Percentiles rank a stretch among this genome's conserved stretches.
Conservation (phyloP, 2,113 vertebrate species). For the Cervus canadensis region DNA sequence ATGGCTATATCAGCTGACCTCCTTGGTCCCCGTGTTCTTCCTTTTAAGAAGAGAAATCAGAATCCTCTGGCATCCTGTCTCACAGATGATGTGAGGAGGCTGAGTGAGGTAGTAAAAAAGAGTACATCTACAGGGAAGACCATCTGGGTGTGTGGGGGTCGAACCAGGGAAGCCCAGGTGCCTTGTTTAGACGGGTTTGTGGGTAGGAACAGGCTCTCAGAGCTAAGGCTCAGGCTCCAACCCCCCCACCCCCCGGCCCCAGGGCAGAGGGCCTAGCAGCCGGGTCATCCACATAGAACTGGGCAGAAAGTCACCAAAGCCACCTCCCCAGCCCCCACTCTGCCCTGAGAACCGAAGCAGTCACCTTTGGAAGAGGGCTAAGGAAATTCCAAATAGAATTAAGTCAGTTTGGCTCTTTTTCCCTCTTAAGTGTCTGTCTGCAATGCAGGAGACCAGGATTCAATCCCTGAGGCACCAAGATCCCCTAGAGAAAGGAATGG, state of each 20-base stretch:
- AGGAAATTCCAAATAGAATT: constrained; percentile 32
- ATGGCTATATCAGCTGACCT: not conserved
- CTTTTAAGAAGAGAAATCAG: not conserved
- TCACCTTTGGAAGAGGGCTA: not conserved
- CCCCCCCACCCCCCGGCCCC: not conserved
- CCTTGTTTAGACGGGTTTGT: no score
- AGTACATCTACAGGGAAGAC: fast-evolving
- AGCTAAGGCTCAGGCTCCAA: not conserved
- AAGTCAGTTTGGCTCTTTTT: not conserved
- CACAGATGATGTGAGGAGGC: not conserved
- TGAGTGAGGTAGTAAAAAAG: not conserved
- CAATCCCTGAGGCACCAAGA: not conserved
- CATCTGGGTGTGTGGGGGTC: not conserved
- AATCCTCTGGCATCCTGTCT: not conserved
- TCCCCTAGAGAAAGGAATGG: not conserved
- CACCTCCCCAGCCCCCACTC: not conserved
- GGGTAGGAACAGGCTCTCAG: not conserved
- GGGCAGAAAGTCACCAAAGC: not conserved
- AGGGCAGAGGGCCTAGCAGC: not conserved
- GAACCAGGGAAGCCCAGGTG: not conserved
- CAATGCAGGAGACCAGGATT: not conserved
- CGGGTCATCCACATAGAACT: fast-evolving
- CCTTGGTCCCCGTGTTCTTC: not conserved
- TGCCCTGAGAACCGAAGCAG: not conserved
- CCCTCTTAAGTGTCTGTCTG: not conserved